phyloP scores from a whole-genome alignment of 1,140 invertebrate genomes.

The Philotrypesis tridentata region DNA sequence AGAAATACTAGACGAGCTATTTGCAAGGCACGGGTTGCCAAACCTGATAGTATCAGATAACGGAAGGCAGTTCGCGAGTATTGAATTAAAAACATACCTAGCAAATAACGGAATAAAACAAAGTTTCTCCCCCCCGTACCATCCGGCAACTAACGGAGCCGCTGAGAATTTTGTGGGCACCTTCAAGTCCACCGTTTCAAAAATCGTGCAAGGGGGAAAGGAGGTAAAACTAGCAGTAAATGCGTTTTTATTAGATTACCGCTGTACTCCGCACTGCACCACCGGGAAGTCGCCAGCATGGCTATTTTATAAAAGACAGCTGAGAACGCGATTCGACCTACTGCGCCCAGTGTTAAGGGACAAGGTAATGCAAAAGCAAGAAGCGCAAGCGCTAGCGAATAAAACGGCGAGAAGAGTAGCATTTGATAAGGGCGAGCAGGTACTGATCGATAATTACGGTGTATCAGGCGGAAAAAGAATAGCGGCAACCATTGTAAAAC shows the following conservation, averaged over 20 bases:
- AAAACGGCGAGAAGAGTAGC: neutral
- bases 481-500: neutral
- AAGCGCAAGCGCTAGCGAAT: neutral
- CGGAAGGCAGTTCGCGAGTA: conserved; percentile 52
- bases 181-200: conserved; percentile 59
- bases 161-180: conserved; percentile 58
- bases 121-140: conserved; percentile 57
- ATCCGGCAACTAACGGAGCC: conserved; percentile 64
- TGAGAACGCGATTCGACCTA: neutral
- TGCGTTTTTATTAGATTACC: too few relatives aligned
- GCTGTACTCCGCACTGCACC: too few relatives aligned
- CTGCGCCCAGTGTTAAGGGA: neutral
- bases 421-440: neutral
- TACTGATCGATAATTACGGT: conserved; percentile 20
- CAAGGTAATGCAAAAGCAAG: neutral
- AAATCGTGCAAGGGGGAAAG: conserved; percentile 51
- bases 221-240: neutral
- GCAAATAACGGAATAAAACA: conserved; percentile 57
- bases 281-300: too few relatives aligned
- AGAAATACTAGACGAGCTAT: conserved; percentile 27
- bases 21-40: conserved; percentile 50
- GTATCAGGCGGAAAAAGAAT: conserved; percentile 9
- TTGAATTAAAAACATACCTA: conserved; percentile 55
- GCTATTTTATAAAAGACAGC: too few relatives aligned
- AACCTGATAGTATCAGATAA: conserved; percentile 55